Conservation (phyloP, 2,113 vertebrate genomes). For the Silurus meridionalis region DNA sequence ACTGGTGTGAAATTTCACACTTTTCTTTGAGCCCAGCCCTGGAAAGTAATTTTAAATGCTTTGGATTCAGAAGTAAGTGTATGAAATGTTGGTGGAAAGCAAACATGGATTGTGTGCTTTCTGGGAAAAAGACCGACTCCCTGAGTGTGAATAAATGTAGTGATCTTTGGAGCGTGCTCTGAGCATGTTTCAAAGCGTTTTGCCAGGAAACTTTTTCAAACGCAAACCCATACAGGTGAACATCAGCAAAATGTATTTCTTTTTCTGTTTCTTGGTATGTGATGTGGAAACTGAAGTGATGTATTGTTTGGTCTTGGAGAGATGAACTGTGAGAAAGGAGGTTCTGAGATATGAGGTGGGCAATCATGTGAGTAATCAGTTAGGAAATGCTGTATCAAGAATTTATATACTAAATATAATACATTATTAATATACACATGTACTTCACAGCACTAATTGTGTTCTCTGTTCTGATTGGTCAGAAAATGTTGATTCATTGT, state of each 20-base stretch:
- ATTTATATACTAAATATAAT: not conserved
- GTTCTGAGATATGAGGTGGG: not conserved
- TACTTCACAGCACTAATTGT: too few species aligned
- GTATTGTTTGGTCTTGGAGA: not conserved
- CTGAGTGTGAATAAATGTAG: not conserved
- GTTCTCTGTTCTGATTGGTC: too few species aligned
- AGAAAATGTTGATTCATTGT: too few species aligned
- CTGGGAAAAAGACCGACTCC: not conserved
- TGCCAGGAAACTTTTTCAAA: not conserved
- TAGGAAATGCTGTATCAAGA: not conserved
- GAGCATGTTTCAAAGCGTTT: not conserved
- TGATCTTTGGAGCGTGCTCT: not conserved
- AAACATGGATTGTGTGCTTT: not conserved
- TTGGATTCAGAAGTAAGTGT: not conserved
- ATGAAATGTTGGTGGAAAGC: not conserved
- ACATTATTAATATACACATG: not conserved
- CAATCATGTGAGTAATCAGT: not conserved
- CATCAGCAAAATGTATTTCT: not conserved
- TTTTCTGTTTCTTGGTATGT: not conserved
- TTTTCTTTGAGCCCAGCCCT: not conserved
- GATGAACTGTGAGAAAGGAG: not conserved
- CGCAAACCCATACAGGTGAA: not conserved
- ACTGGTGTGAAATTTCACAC: not conserved
- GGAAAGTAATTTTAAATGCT: constrained; percentile 15
- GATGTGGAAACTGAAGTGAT: not conserved